Conservation (phyloP, 2,888 invertebrate genomes). For the Heterodera filipjevi region DNA sequence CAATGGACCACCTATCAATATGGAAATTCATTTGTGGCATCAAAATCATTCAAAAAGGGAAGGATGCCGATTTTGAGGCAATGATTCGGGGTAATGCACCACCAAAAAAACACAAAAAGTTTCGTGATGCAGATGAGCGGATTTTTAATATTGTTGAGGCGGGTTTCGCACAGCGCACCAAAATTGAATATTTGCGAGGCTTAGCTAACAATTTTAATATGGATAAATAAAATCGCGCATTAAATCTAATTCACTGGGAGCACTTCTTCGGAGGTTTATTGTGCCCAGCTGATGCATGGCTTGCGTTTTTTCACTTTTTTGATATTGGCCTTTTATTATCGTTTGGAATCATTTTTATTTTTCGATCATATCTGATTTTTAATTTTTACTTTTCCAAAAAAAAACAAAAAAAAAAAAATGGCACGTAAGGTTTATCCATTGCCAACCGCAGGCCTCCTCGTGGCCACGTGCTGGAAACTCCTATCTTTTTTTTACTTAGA, state of each 20-base stretch:
- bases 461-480: neutral
- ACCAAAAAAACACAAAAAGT: too few relatives aligned
- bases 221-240: neutral
- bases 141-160: too few relatives aligned
- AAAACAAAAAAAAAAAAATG: neutral
- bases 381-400: neutral
- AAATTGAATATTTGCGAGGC: neutral
- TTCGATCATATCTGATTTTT: neutral
- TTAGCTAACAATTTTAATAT: neutral
- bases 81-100: too few relatives aligned
- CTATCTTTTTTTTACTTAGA: neutral
- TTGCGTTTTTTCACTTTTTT: neutral
- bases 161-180: too few relatives aligned
- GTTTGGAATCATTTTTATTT: neutral
- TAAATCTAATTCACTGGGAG: neutral
- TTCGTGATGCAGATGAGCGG: too few relatives aligned
- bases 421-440: neutral
- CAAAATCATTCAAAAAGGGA: too few relatives aligned
- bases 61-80: neutral
- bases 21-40: neutral
- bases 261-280: neutral
- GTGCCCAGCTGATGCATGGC: neutral
- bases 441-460: neutral
- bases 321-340: neutral
- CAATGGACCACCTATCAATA: neutral